phyloP scores from a whole-genome alignment of 2,888 invertebrate genomes.

The Mystacides longicornis region DNA sequence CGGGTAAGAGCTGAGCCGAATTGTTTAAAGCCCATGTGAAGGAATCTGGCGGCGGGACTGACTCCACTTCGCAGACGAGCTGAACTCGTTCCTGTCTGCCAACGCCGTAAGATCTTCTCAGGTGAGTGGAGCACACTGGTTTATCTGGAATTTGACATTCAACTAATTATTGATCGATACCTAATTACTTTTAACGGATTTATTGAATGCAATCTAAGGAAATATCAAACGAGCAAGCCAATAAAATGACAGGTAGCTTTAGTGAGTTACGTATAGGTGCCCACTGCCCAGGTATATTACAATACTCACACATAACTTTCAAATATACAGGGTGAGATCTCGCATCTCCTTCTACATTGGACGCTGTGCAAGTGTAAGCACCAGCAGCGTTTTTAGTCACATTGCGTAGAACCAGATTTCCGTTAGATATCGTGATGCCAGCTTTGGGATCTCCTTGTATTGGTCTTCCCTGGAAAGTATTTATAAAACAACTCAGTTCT shows the following conservation, averaged over 20 bases:
- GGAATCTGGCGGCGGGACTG: slow-evolving; percentile 73
- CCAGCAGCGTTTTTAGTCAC: slow-evolving; percentile 51
- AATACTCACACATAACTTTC: slow-evolving; percentile 70
- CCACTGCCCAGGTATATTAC: too few relatives aligned
- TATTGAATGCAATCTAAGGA: too few relatives aligned
- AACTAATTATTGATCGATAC: too few relatives aligned
- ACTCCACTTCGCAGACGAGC: slow-evolving; percentile 76
- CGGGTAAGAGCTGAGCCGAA: slow-evolving; percentile 72
- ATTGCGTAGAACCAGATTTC: slow-evolving; percentile 18
- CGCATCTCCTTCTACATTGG: slow-evolving; percentile 74
- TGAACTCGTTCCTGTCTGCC: slow-evolving; percentile 74
- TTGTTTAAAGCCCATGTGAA: slow-evolving; percentile 89
- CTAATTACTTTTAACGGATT: too few relatives aligned
- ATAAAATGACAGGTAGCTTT: too few relatives aligned
- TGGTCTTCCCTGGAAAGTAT: slow-evolving; percentile 13
- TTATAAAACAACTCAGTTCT: too few relatives aligned
- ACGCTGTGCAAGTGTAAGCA: slow-evolving; percentile 71
- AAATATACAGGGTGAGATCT: slow-evolving; percentile 66
- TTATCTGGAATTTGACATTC: slow-evolving; percentile 62
- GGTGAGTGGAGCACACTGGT: slow-evolving; percentile 69
- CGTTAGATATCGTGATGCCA: slow-evolving; percentile 13
- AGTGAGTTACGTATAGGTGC: neutral
- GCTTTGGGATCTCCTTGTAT: slow-evolving; percentile 18
- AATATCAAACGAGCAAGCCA: too few relatives aligned
- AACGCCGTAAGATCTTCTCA: slow-evolving; percentile 75